phyloP scores from a whole-genome alignment of 2,113 vertebrate genomes.

The Xerus inauris region DNA sequence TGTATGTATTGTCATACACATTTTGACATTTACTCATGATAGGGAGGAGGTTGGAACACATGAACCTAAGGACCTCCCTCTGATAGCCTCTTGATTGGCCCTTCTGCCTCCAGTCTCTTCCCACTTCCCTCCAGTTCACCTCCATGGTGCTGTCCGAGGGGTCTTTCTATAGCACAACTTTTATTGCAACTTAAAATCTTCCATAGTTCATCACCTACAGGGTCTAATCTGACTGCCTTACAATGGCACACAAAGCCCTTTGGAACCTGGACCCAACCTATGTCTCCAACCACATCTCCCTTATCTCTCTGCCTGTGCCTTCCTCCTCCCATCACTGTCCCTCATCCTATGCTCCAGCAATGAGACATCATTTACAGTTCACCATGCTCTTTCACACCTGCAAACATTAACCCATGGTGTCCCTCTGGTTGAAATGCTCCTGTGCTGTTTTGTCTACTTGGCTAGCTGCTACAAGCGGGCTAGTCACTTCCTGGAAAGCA shows the following conservation, averaged over 20 bases:
- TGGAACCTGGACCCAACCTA: background rate
- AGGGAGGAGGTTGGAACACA: background rate
- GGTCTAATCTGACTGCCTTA: conserved; percentile 1
- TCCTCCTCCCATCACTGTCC: background rate
- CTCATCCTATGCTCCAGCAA: background rate
- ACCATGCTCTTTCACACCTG: background rate
- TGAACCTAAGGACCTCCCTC: background rate
- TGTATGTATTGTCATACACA: background rate
- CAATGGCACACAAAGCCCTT: background rate
- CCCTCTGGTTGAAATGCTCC: background rate
- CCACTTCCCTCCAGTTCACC: background rate
- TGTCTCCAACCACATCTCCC: background rate
- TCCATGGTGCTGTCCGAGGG: background rate
- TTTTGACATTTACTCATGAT: conserved; percentile 2
- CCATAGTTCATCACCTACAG: background rate
- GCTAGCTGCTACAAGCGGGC: background rate
- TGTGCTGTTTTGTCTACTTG: background rate
- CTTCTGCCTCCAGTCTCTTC: conserved; percentile 13
- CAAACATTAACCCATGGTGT: background rate
- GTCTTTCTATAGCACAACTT: background rate
- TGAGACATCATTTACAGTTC: background rate
- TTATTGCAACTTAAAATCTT: background rate
- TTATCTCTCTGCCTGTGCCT: background rate
- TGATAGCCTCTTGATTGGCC: background rate
- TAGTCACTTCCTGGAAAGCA: background rate